Percentiles rank a stretch among this genome's conserved stretches.
These are phyloP conservation scores for Eupithecia abbreviata DNA, from an alignment of 2,888 invertebrate genomes.

Conservation along the genomic window DNA sequence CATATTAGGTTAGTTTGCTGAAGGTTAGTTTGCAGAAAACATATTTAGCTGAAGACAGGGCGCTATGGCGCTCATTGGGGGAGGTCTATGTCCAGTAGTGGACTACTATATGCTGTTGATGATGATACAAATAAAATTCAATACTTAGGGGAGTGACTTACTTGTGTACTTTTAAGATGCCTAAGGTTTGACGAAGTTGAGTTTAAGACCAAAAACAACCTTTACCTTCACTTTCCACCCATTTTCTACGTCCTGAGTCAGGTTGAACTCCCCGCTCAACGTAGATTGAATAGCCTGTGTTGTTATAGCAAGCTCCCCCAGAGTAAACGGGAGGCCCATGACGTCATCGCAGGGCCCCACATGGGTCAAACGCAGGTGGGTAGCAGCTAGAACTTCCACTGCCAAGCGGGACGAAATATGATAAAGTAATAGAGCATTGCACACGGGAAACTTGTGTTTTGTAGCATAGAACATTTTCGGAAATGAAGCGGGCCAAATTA, in stretches of 20 bases:
- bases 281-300: conserved; percentile 54
- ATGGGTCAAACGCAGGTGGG: conserved; percentile 54
- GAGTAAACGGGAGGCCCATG: conserved; percentile 33
- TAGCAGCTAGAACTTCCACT: conserved; percentile 47
- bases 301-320: conserved; percentile 58
- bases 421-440: conserved; percentile 1
- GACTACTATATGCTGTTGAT: too few relatives aligned
- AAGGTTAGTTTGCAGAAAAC: too few relatives aligned
- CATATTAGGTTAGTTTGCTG: too few relatives aligned
- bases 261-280: conserved; percentile 57
- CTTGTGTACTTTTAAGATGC: too few relatives aligned
- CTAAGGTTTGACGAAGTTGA: too few relatives aligned
- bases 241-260: conserved; percentile 55
- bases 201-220: background rate
- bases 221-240: conserved; percentile 65
- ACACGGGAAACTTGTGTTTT: background rate
- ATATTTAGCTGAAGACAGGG: too few relatives aligned
- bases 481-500: background rate
- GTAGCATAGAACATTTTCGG: background rate
- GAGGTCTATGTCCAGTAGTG: too few relatives aligned
- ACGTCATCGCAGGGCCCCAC: conserved; percentile 37
- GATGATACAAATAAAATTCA: too few relatives aligned
- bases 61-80: too few relatives aligned
- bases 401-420: background rate
- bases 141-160: too few relatives aligned